Evolutionary conservation across 2,888 invertebrate genomes (phyloP).

Genomic region (Dryobota labecula): DNA sequence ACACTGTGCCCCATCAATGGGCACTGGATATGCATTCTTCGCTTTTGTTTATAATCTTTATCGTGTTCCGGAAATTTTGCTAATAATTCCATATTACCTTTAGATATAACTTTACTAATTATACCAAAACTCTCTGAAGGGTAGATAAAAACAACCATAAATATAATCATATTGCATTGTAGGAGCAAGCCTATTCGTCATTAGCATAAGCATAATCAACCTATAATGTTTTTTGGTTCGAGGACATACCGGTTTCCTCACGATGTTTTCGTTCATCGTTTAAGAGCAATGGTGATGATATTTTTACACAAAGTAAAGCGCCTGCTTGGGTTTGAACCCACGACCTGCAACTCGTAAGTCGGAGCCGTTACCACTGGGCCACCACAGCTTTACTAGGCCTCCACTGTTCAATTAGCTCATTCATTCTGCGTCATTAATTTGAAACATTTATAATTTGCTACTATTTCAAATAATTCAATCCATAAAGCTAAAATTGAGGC

Average conservation of each 20-base stretch:
- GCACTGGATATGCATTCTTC: slow-evolving; percentile 64
- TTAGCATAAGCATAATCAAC: too few relatives aligned
- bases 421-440: neutral
- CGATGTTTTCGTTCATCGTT: too few relatives aligned
- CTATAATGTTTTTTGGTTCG: too few relatives aligned
- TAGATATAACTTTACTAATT: neutral
- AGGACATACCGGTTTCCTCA: too few relatives aligned
- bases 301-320: too few relatives aligned
- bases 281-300: too few relatives aligned
- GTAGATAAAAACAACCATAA: neutral
- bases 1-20: slow-evolving; percentile 46
- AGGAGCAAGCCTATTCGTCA: neutral
- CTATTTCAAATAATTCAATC: neutral
- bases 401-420: too few relatives aligned
- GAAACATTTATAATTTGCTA: too few relatives aligned
- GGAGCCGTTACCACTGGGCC: too few relatives aligned
- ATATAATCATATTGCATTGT: neutral
- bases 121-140: neutral
- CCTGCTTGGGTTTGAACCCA: too few relatives aligned
- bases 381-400: too few relatives aligned
- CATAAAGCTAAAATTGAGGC: neutral
- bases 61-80: slow-evolving; percentile 63
- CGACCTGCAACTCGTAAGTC: too few relatives aligned
- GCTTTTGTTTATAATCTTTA: slow-evolving; percentile 65
- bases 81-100: slow-evolving; percentile 7